Evolutionary conservation across 2,888 invertebrate genomes (phyloP).

Genomic region (Trichacis sp.): DNA sequence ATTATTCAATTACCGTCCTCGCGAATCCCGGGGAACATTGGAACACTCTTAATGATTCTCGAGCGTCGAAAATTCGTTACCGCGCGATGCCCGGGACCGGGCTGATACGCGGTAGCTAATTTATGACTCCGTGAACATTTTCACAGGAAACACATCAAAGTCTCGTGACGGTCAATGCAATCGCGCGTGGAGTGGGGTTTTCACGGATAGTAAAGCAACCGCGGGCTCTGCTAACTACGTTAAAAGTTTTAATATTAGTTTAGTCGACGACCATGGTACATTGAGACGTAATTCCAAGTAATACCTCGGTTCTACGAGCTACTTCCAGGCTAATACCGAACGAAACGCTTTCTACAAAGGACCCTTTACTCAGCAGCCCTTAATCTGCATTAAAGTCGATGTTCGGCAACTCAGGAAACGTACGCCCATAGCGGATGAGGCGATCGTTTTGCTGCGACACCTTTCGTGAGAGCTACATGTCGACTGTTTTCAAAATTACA

Average conservation of each 20-base stretch:
- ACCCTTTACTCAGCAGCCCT: constrained; percentile 59
- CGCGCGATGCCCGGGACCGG: constrained; percentile 30
- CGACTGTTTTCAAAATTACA: not conserved
- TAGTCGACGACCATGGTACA: constrained; percentile 69
- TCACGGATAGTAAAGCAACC: constrained; percentile 67
- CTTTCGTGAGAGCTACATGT: constrained; percentile 28
- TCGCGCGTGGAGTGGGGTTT: constrained; percentile 55
- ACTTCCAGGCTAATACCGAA: constrained; percentile 66
- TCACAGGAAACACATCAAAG: constrained; percentile 67
- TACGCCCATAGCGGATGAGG: constrained; percentile 38
- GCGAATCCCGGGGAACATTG: not conserved
- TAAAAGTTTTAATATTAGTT: constrained; percentile 70
- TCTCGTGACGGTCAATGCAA: constrained; percentile 65
- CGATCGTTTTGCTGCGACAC: constrained; percentile 28
- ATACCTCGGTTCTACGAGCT: constrained; percentile 67
- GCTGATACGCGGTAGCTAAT: constrained; percentile 60
- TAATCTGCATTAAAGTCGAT: constrained; percentile 67
- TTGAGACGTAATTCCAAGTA: constrained; percentile 70
- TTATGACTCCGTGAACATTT: constrained; percentile 66
- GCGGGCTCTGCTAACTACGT: constrained; percentile 68
- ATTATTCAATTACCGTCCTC: no score
- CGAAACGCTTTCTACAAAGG: constrained; percentile 67
- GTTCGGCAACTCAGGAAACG: constrained; percentile 55
- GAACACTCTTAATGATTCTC: constrained; percentile 16
- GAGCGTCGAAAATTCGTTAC: constrained; percentile 19